Evolutionary conservation across 2,113 vertebrate species (phyloP).

Genomic region (Aramus guarauna): DNA sequence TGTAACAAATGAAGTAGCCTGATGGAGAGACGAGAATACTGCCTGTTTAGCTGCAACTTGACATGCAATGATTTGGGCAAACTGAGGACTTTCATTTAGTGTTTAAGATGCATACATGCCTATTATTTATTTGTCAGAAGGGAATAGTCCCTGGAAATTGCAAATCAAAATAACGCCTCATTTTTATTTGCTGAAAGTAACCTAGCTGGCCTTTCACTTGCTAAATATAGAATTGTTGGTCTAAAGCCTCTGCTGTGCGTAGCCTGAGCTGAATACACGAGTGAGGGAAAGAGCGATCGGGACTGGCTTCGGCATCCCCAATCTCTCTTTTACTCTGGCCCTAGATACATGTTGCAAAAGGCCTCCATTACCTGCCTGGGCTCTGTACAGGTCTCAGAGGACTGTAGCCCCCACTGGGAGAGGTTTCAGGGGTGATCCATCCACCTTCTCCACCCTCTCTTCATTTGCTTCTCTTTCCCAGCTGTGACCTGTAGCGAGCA

Average conservation of each 20-base stretch:
- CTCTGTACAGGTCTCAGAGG: not conserved
- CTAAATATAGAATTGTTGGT: not conserved
- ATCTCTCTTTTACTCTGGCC: not conserved
- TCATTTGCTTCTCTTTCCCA: not conserved
- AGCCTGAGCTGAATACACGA: not conserved
- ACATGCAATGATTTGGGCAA: not conserved
- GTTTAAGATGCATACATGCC: not conserved
- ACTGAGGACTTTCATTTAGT: not conserved
- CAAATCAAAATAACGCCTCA: not conserved
- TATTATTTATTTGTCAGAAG: not conserved
- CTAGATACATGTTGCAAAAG: not conserved
- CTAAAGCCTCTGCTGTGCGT: not conserved
- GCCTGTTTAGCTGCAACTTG: not conserved
- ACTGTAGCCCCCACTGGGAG: accelerated
- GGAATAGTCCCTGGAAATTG: not conserved
- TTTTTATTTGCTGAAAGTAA: not conserved
- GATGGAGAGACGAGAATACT: not conserved
- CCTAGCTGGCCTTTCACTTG: not conserved
- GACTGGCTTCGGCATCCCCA: not conserved
- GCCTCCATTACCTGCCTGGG: not conserved
- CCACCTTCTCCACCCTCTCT: not conserved
- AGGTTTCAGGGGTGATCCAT: not conserved
- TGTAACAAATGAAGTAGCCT: not conserved
- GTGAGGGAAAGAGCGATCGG: not conserved
- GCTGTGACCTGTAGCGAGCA: not conserved